Evolutionary conservation across 2,888 invertebrate genomes (phyloP), one percentile per base, ranked within the genome.

Genomic region (Platycheirus albimanus): DNA sequence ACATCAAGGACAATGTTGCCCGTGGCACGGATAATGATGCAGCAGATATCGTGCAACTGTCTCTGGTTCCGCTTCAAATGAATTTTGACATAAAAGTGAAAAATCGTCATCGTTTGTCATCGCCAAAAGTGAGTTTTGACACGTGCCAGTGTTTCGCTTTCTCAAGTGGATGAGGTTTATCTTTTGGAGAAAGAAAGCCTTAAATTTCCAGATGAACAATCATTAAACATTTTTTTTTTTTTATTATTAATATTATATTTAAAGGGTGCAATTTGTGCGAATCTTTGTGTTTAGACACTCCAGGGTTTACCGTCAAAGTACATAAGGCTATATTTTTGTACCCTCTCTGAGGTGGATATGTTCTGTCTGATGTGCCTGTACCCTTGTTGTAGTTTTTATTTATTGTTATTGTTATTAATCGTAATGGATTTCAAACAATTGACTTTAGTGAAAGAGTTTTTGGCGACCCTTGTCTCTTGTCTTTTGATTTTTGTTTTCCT

Each of bases 391-490:
- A 78, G 72, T 72, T 78, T 52, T 83, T 83, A 83, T 83, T 83
- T 83, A 83, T 83, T 83, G 83, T 83, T 83, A 83, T 83, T 83
- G 69, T 83, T 83, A 78, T 83, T 83, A 78, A 78, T 78, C 72
- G 78, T 83, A 83, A 83, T 83, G 83, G 72, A 83, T 78, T 78
- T 83, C 83, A 70, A 78, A 83, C 83, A 78, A 83, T 83, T 83
- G 78, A 74, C 69, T 83, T 83, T 78, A 64, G 74, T 83, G 78
- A 83, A 74, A 83, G 83, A 78, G 66, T 64, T 75, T 63, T 33
- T 43, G 13, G 30, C 36, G 15, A n/a, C 33, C 47, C 30, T 10
- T 54, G 15, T 45, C 13, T 11, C 8, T 43, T 24, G n/a, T n/a
- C n/a, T n/a, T n/a, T n/a, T 38, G 51, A 38, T 6, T 2, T 20